These are phyloP conservation scores for Lutjanus argentimaculatus DNA, from an alignment of 2,797 vertebrate species.

Conservation along the genomic window DNA sequence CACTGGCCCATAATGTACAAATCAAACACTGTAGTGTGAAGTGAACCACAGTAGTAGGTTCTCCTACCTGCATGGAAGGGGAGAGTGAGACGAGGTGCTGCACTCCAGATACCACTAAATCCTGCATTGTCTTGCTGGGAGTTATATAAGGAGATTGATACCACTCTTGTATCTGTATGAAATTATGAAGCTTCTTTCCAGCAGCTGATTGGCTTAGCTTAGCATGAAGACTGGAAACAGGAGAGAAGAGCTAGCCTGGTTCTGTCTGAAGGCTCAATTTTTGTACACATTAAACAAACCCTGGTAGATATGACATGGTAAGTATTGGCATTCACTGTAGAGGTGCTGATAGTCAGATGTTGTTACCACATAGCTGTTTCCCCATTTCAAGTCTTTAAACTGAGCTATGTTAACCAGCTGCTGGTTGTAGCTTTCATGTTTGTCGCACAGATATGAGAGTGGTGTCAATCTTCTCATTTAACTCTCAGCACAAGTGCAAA, in stretches of 20 bases:
- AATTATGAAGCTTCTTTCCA: no score
- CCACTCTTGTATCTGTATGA: no score
- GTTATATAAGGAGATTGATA: no score
- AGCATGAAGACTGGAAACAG: not conserved
- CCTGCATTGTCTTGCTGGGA: no score
- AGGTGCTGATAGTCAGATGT: not conserved
- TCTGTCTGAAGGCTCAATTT: not conserved
- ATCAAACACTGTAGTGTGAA: no score
- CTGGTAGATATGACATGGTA: not conserved
- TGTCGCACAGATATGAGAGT: not conserved
- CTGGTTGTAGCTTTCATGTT: not conserved
- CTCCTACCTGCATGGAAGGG: no score
- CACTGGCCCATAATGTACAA: no score
- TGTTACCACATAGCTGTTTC: not conserved
- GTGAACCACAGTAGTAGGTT: no score
- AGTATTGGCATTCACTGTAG: not conserved
- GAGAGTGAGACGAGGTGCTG: no score
- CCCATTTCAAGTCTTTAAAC: not conserved
- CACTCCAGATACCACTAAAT: no score
- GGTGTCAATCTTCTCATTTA: no score
- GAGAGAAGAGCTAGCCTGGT: not conserved
- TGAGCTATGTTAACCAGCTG: not conserved
- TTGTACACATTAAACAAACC: not conserved
- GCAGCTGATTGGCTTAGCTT: conserved; percentile 3
- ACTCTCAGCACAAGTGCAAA: no score